Evolutionary conservation across 2,113 vertebrate species (phyloP).

Genomic region (Oenanthe oenanthe): DNA sequence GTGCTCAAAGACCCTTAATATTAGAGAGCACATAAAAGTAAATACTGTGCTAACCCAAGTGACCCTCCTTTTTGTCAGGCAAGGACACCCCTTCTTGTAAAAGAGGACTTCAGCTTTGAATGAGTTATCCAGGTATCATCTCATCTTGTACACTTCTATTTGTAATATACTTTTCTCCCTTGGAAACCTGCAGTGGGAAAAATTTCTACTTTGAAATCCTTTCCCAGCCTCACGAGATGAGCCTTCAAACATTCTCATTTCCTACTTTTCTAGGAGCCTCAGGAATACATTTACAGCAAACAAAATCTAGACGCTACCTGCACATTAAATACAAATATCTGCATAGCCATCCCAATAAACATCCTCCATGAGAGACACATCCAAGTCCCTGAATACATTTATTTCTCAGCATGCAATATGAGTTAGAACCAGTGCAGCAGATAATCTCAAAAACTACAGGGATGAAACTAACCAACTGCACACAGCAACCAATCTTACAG

Average conservation of each 20-base stretch:
- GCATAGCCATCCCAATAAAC: not conserved
- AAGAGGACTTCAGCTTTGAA: not conserved
- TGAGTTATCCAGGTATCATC: not conserved
- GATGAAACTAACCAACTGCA: constrained; percentile 29
- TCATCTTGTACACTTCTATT: not conserved
- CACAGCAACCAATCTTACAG: not conserved
- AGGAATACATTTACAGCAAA: not conserved
- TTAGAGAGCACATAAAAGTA: not conserved
- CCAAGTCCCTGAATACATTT: not conserved
- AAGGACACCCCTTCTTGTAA: not conserved
- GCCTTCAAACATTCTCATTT: not conserved
- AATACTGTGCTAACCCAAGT: not conserved
- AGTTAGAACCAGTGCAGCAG: not conserved
- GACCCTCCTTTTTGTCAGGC: not conserved
- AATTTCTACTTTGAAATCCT: not conserved
- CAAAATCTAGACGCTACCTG: not conserved
- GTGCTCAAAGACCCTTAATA: not conserved
- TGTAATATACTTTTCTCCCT: not conserved
- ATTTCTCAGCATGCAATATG: not conserved
- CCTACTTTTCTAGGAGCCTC: not conserved
- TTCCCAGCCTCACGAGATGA: not conserved
- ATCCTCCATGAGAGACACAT: not conserved
- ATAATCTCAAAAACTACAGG: not conserved
- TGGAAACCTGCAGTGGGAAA: not conserved
- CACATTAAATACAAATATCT: not conserved